These are phyloP conservation scores for Zosterops lateralis DNA, from an alignment of 2,113 vertebrate species.

Conservation along the genomic window DNA sequence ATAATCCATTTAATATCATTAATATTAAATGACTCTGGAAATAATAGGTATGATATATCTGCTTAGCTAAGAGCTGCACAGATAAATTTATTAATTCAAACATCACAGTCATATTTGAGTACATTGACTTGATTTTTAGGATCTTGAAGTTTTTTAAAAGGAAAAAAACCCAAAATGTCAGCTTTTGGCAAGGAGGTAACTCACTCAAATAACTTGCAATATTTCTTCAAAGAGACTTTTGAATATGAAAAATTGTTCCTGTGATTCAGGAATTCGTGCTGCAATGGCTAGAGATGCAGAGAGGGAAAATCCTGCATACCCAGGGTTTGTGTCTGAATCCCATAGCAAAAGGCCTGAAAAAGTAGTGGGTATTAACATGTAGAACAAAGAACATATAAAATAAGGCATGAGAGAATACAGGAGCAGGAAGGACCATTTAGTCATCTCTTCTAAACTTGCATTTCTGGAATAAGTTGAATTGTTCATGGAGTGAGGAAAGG, in stretches of 20 bases:
- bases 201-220: neutral
- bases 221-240: neutral
- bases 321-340: neutral
- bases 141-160: neutral
- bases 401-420: neutral
- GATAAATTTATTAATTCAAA: neutral
- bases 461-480: neutral
- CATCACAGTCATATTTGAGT: neutral
- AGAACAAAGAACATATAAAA: neutral
- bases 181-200: neutral
- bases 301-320: neutral
- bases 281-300: neutral
- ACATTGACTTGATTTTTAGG: neutral
- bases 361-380: neutral
- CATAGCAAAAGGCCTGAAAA: neutral
- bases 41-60: neutral
- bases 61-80: neutral
- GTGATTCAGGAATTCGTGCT: neutral
- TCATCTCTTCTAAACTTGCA: neutral
- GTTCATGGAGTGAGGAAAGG: neutral
- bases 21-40: neutral
- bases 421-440: neutral
- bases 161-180: fast-evolving
- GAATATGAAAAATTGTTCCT: neutral
- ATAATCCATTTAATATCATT: neutral